These are phyloP conservation scores for Calephelis nemesis DNA, from an alignment of 1,140 invertebrate genomes.

Conservation along the genomic window DNA sequence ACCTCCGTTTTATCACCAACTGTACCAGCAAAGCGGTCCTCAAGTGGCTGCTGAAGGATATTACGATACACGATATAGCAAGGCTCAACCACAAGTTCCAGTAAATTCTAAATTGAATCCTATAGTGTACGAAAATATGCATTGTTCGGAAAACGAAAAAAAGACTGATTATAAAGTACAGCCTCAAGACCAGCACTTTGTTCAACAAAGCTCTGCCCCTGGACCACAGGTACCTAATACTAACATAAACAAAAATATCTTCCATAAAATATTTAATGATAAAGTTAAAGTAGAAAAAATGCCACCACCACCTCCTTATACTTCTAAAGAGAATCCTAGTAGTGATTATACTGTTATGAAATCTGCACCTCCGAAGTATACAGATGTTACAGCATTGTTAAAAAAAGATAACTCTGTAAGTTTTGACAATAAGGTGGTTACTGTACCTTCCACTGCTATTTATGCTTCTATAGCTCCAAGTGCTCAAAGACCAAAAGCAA, in stretches of 20 bases:
- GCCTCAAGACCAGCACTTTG: conserved; percentile 55
- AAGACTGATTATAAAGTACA: conserved; percentile 60
- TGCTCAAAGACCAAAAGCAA: conserved; percentile 77
- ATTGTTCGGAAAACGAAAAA: conserved; percentile 66
- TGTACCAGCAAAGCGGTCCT: conserved; percentile 55
- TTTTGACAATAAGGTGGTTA: conserved; percentile 72
- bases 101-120: conserved; percentile 72
- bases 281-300: conserved; percentile 59
- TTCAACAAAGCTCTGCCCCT: conserved; percentile 64
- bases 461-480: conserved; percentile 78
- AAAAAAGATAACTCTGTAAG: conserved; percentile 65
- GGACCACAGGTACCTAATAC: conserved; percentile 69
- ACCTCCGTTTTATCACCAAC: conserved; percentile 83
- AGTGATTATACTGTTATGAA: conserved; percentile 72
- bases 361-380: conserved; percentile 69
- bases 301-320: conserved; percentile 60
- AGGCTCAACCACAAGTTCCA: conserved; percentile 86
- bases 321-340: conserved; percentile 51
- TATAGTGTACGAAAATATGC: conserved; percentile 70
- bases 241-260: conserved; percentile 48
- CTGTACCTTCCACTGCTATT: conserved; percentile 74
- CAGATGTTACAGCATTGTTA: conserved; percentile 64
- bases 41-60: conserved; percentile 74
- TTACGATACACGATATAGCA: conserved; percentile 81
- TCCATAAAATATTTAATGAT: conserved; percentile 50